These are phyloP conservation scores for Phoenicopterus ruber DNA, from an alignment of 2,113 vertebrate species.

Conservation along the genomic window DNA sequence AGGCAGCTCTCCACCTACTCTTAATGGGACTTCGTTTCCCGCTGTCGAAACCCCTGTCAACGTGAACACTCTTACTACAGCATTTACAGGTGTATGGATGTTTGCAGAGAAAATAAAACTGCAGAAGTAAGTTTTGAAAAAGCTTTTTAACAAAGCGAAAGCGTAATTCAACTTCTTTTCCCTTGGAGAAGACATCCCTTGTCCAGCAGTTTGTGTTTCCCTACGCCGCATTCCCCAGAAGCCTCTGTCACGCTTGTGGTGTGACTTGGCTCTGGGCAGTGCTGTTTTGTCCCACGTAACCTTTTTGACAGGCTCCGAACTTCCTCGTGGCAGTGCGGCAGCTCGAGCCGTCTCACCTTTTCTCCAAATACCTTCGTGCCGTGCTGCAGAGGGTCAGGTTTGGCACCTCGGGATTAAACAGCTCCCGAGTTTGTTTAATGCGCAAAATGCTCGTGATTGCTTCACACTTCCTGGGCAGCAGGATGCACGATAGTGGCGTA, in stretches of 20 bases:
- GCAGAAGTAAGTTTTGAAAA: neutral
- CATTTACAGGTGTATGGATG: neutral
- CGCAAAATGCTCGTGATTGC: neutral
- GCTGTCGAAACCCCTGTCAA: rapidly evolving
- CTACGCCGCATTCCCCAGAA: rapidly evolving
- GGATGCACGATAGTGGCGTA: neutral
- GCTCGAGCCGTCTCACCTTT: neutral
- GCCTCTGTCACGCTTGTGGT: rapidly evolving
- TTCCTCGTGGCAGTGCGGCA: neutral
- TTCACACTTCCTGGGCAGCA: neutral
- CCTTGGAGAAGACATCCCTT: neutral
- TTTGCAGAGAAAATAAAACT: neutral
- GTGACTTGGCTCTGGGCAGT: neutral
- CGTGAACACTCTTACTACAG: neutral
- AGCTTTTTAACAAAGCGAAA: neutral
- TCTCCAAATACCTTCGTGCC: neutral
- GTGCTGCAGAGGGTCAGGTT: neutral
- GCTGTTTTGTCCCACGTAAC: neutral
- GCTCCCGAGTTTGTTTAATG: neutral
- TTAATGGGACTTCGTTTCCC: neutral
- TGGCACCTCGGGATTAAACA: neutral
- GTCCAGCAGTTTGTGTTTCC: neutral
- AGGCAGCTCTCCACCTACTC: neutral
- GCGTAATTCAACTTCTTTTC: neutral
- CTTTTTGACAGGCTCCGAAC: neutral